A percentile compares a stretch with the other conserved stretches of the same genome.
These are phyloP conservation scores for Hydrotaea cyrtoneurina DNA, from an alignment of 2,888 invertebrate species.

Conservation along the genomic window DNA sequence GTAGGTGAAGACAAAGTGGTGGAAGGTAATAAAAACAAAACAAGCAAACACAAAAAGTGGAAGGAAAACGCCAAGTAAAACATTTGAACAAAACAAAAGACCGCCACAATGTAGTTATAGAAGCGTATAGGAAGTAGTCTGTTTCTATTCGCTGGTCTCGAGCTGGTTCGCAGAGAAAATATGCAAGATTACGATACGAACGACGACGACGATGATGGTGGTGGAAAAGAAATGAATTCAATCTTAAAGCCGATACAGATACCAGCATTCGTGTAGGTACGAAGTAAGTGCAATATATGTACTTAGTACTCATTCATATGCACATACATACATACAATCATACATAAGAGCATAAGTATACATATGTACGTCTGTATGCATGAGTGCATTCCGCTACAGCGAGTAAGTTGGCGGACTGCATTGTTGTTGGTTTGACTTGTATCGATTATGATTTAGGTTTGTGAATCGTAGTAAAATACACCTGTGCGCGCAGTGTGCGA, in stretches of 20 bases:
- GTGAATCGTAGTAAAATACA: neutral
- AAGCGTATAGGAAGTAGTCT: slow-evolving; percentile 28
- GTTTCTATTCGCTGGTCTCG: slow-evolving; percentile 21
- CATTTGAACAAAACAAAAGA: slow-evolving; percentile 39
- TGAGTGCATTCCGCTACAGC: neutral
- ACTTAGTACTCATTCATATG: neutral
- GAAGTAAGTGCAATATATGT: neutral
- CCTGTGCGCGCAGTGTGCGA: neutral
- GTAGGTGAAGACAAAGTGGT: neutral
- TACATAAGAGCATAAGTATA: neutral
- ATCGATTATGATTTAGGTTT: neutral
- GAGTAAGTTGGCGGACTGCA: too few relatives aligned
- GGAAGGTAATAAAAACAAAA: slow-evolving; percentile 29
- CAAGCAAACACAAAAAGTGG: slow-evolving; percentile 5
- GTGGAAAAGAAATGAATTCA: neutral
- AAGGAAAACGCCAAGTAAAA: slow-evolving; percentile 30
- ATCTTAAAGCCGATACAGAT: neutral
- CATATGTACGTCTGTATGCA: neutral
- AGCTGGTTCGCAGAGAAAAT: slow-evolving; percentile 34
- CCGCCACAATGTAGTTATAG: slow-evolving; percentile 37
- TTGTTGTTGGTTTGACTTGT: neutral
- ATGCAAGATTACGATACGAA: neutral
- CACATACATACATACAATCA: neutral
- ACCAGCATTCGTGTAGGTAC: neutral
- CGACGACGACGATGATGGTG: neutral